A percentile compares a stretch with the other conserved stretches of the same genome.
These are phyloP conservation scores for Cyclina sinensis DNA, from an alignment of 1,140 invertebrate species.

Conservation along the genomic window DNA sequence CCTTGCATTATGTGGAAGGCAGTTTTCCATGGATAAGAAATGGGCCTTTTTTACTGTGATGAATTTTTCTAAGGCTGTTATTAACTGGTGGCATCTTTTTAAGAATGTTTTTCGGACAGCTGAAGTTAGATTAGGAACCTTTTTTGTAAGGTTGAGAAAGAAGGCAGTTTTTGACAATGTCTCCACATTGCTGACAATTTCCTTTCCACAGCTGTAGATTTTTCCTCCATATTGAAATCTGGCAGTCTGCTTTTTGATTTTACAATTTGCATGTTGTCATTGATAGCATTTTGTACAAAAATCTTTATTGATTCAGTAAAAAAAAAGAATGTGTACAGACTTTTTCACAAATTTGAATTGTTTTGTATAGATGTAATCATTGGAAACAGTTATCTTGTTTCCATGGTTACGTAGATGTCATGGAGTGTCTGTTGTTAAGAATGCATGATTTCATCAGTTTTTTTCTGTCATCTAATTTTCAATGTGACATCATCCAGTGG, in stretches of 20 bases:
- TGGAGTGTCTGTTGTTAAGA: constrained; percentile 30
- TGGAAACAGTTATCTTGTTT: background rate
- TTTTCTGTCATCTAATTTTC: constrained; percentile 38
- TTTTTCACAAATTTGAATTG: constrained; percentile 34
- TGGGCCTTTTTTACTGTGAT: too few species aligned
- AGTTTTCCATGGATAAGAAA: too few species aligned
- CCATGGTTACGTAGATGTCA: constrained; percentile 42
- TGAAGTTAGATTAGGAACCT: too few species aligned
- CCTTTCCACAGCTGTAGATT: background rate
- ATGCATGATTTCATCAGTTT: constrained; percentile 41
- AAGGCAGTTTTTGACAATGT: background rate
- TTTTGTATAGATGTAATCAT: constrained; percentile 17
- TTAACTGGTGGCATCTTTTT: too few species aligned
- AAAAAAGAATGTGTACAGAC: constrained; percentile 44
- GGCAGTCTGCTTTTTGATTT: constrained; percentile 23
- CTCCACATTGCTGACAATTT: background rate
- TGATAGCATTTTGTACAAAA: constrained; percentile 36
- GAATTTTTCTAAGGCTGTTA: too few species aligned
- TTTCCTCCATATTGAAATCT: background rate
- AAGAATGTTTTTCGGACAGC: too few species aligned
- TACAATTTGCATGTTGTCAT: constrained; percentile 46
- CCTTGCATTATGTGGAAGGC: too few species aligned
- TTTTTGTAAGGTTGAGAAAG: too few species aligned
- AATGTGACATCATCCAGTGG: constrained; percentile 53
- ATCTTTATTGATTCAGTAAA: constrained; percentile 41